Base-by-base conservation (phyloP, 2,113 vertebrate genomes). In the Leucopsar rothschildi region DNA sequence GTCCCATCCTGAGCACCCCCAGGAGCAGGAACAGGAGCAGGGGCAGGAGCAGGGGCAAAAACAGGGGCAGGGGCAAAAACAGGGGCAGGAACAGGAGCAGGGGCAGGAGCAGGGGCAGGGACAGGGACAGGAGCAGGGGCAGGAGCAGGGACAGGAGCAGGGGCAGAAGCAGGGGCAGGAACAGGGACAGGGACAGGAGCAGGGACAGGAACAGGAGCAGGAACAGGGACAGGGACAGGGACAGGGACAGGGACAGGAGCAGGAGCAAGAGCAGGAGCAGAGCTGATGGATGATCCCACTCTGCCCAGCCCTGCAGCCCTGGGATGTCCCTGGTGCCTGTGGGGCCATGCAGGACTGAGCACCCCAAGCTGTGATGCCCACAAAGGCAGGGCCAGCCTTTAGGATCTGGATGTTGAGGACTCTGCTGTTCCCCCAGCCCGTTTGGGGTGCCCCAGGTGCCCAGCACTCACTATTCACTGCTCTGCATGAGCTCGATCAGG, bases 401-500 rank as follows among this genome's bases (percentile, higher is more conserved):
- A 33, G 6, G 28, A 6, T 20, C 15, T 39, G 53, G 19, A 1
- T 22, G 12, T 7, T 44, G 44, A 47, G 47, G 59, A 39, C 42
- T 72, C 21, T 40, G 28, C 60, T 39, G 20, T 15, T 15, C 12
- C 25, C 59, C 31, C 65, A 53, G 45, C 29, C 59, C 45, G 61
- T 56, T 29, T 24, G 65, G 45, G 49, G 40, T 29, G 6, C 8
- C 39, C 35, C 40, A 53, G 66, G 21, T 16, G 8, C 11, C 2
- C 39, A 12, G 27, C 6, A 0, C 99, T 98, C 97, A 99, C 99
- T 97, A 94, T 95, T 99, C 98, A 4, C 99, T 99, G 98, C 98
- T 99, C 96, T 99, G 99, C 99, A 99, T 99, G 68, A 99, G 98
- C 94, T 99, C 99, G 2, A 99, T 99, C 80, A 99, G 98, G 96